phyloP scores from a whole-genome alignment of 2,888 invertebrate genomes.

The Shargacucullia verbasci region DNA sequence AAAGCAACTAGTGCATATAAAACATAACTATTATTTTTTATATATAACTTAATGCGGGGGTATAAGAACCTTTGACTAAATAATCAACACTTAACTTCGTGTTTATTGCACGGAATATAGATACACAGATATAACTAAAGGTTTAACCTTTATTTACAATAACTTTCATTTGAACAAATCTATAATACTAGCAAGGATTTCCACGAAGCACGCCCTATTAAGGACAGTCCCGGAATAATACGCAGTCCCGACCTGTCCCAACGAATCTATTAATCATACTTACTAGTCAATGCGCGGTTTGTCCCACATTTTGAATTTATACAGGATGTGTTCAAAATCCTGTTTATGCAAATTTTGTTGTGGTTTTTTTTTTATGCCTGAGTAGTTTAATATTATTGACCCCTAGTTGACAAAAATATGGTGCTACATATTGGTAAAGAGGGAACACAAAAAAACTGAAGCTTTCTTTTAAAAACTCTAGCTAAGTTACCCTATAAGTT shows the following conservation, averaged over 20 bases:
- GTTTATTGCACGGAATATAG: conserved; percentile 26
- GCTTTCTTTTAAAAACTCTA: too few species aligned
- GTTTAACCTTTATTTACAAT: background rate
- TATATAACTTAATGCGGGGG: too few species aligned
- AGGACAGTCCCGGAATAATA: conserved; percentile 61
- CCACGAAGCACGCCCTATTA: conserved; percentile 57
- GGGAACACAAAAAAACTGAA: too few species aligned
- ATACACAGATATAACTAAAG: conserved; percentile 12
- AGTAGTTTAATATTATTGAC: too few species aligned
- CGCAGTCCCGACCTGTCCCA: conserved; percentile 74
- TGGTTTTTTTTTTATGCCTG: too few species aligned
- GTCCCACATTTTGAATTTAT: conserved; percentile 60
- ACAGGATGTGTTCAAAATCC: conserved; percentile 57
- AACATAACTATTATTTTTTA: too few species aligned
- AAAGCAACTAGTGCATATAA: too few species aligned
- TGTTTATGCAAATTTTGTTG: conserved; percentile 27
- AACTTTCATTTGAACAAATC: conserved; percentile 30
- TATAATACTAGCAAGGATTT: conserved; percentile 42
- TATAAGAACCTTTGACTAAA: background rate
- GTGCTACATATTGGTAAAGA: too few species aligned
- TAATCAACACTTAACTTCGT: conserved; percentile 24
- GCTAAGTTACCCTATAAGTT: too few species aligned
- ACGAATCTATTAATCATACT: conserved; percentile 81
- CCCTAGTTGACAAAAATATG: too few species aligned
- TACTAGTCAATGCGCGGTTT: conserved; percentile 63